Percentiles rank a stretch among this genome's conserved stretches.
Conservation (phyloP, 2,888 invertebrate species). For the Sipha maydis region DNA sequence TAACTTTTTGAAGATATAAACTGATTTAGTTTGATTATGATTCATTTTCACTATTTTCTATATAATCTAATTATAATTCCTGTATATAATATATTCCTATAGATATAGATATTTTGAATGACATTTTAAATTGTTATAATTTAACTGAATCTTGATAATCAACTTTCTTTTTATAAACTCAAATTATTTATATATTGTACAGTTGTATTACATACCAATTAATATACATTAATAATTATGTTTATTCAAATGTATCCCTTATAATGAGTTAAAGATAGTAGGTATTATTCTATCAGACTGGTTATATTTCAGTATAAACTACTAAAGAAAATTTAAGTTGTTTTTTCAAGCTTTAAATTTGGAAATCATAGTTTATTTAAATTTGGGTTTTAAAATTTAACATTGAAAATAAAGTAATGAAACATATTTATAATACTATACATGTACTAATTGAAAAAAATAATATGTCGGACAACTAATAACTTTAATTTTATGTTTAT, state of each 20-base stretch:
- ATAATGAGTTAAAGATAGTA: neutral
- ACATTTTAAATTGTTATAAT: neutral
- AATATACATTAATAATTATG: neutral
- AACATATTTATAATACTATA: neutral
- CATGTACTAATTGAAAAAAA: neutral
- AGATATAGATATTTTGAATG: neutral
- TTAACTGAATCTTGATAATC: neutral
- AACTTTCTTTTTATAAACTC: neutral
- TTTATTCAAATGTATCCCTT: neutral
- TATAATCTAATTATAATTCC: neutral
- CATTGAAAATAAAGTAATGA: neutral
- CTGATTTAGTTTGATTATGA: neutral
- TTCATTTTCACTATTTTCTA: neutral
- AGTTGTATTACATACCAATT: neutral
- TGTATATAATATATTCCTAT: constrained; percentile 40
- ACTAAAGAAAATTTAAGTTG: neutral
- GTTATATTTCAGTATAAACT: neutral
- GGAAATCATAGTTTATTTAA: too few species aligned
- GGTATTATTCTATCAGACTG: too few species aligned
- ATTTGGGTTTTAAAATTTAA: neutral
- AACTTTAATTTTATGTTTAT: neutral
- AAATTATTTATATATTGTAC: neutral
- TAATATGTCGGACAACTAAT: neutral
- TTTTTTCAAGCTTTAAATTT: too few species aligned
- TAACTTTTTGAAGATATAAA: neutral